Base-by-base conservation (phyloP, 2,888 invertebrate species). In the Drosophila pseudotakahashii region DNA sequence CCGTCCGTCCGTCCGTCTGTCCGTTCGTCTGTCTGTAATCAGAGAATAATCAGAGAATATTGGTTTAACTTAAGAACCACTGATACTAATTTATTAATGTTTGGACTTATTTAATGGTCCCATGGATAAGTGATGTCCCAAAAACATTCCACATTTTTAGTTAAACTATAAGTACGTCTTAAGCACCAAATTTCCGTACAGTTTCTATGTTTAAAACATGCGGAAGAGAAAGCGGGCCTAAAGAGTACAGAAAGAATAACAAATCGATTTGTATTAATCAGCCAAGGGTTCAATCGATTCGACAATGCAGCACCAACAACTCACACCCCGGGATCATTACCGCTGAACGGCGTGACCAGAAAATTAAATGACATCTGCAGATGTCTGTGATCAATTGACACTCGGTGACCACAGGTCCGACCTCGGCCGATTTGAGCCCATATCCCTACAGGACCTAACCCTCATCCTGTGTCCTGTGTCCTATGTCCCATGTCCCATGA, bases 291-390 rank as follows among this genome's bases (percentile, higher is more conserved):
- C 53, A 63, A 66, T 69, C 50, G 67, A 62, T 59, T 50, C 19
- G 36, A 37, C 26, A 32, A 10, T 53, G 60, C 60, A 66, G 34
- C 48, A 37, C 13, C 19, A 73, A 61, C 55, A 52, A 41, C 64
- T 45, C 64, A 67, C 53, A 34, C 55, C 53, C 68, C 52, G 26
- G 55, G 45, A 54, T 62, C 71, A 81, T 83, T 86, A 78, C 42
- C 69, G 68, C 54, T 53, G 51, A 50, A 37, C 19, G 52, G 55
- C 37, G 41, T 64, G 67, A 71, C 81, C 55, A 71, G 79, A 69
- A 88, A 85, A 88, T 85, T 74, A 88, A 82, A 88, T 81, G 81
- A 81, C 81, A 81, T 85, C 88, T 82, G 88, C 88, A 81, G 88
- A 86, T 79, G 68, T 74, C 88, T 79, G 80, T 88, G 88, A 86